Evolutionary conservation across 2,888 invertebrate species (phyloP), one percentile per base, ranked within the genome.

Genomic region (Cheilosia pagana): DNA sequence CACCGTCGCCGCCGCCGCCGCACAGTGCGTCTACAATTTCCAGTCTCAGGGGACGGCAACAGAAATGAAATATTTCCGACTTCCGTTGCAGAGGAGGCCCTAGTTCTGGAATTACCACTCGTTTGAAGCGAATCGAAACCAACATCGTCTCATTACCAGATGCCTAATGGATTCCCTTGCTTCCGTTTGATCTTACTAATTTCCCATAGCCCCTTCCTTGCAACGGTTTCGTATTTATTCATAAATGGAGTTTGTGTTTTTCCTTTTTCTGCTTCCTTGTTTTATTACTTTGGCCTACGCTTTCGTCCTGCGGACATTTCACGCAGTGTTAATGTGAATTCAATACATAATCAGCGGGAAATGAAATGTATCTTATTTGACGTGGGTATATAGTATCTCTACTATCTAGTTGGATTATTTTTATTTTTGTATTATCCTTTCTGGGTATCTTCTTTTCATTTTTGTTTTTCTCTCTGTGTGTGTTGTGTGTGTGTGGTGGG

Each of bases 121-220:
- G 8, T 41, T 48, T 59, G 39, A 60, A 63, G n/a, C 45, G 70
- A 62, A 45, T 43, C 41, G 43, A 60, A n/a, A 10, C 25, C 31
- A 10, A 10, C 19, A 23, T 63, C 41, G 62, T 78, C 78, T 78
- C 62, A 78, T 71, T 71, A 78, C 62, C 62, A 70, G 60, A 35
- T 71, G 71, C 63, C 63, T 70, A 78, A 78, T 71, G 70, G 70
- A 71, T 71, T 71, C 78, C 70, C 63, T 59, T 57, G 78, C 63
- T 71, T 78, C 78, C 71, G 78, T 78, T 78, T 78, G 78, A 78
- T 78, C 71, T 71, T 50, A 57, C 63, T 63, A 50, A 63, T 71
- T 71, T 78, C 71, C 78, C 39, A 50, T 67, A 31, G 57, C 23
- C 35, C 35, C 19, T 45, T 55, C 57, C 19, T 57, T 39, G 10